These are phyloP conservation scores for Babylonia areolata DNA, from an alignment of 1,140 invertebrate species.

Conservation along the genomic window DNA sequence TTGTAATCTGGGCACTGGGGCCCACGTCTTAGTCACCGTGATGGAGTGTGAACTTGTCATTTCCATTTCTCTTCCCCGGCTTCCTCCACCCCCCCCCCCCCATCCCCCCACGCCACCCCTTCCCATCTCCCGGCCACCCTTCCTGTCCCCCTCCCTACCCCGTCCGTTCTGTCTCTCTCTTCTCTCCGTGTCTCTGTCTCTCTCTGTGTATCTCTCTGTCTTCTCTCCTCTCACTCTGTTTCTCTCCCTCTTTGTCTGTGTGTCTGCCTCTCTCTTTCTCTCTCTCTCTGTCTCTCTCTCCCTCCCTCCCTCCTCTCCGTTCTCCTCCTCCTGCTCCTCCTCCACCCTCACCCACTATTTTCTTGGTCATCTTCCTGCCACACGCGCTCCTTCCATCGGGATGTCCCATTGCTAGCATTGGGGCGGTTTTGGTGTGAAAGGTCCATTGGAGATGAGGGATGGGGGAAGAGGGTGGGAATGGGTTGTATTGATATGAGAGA, in stretches of 20 bases:
- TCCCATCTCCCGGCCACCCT: neutral
- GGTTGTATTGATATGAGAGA: too few relatives aligned
- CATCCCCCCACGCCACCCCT: neutral
- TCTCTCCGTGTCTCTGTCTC: too few relatives aligned
- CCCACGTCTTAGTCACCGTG: conserved; percentile 36
- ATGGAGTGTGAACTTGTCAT: conserved; percentile 44
- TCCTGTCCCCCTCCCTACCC: too few relatives aligned
- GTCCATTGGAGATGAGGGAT: neutral
- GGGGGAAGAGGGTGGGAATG: neutral
- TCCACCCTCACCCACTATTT: neutral
- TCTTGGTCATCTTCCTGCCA: neutral
- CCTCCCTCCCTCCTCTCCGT: too few relatives aligned
- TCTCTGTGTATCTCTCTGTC: too few relatives aligned
- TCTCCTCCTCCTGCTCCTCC: too few relatives aligned
- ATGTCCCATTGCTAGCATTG: too few relatives aligned
- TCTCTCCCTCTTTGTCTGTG: neutral
- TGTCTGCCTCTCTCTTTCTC: too few relatives aligned
- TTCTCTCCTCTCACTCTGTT: neutral
- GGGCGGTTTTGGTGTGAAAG: neutral
- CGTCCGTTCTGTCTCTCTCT: neutral
- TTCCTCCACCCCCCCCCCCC: neutral
- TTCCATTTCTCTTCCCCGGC: conserved; percentile 26
- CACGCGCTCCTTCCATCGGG: neutral
- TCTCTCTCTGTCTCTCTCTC: too few relatives aligned
- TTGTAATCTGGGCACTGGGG: conserved; percentile 33